Evolutionary conservation across 2,113 vertebrate genomes (phyloP).

Genomic region (Tachysurus fulvidraco): DNA sequence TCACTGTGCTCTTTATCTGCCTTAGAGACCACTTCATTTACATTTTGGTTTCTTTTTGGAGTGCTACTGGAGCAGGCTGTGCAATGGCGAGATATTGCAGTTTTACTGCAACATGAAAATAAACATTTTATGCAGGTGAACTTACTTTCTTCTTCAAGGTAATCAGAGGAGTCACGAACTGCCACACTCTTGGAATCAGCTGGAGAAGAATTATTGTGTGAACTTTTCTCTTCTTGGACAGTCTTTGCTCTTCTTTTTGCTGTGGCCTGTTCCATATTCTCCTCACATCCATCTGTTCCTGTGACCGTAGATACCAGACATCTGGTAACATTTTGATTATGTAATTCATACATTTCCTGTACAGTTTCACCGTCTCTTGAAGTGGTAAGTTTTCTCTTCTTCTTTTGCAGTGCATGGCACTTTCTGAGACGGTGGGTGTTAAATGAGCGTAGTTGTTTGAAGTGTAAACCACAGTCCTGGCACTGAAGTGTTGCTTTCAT

Average conservation of each 20-base stretch:
- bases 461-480: slow-evolving; percentile 77
- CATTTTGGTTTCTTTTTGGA: neutral
- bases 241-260: neutral
- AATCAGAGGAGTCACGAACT: slow-evolving; percentile 22
- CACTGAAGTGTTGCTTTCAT: slow-evolving; percentile 74
- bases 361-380: neutral
- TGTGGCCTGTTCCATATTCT: neutral
- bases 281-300: slow-evolving; percentile 11
- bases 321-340: neutral
- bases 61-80: slow-evolving; percentile 58
- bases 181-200: neutral
- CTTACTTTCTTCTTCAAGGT: slow-evolving; percentile 64
- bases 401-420: slow-evolving; percentile 74
- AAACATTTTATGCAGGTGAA: slow-evolving; percentile 80
- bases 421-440: slow-evolving; percentile 83
- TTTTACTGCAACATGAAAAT: slow-evolving; percentile 79
- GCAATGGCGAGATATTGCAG: slow-evolving; percentile 79
- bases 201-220: neutral
- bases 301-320: neutral
- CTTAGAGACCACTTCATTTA: neutral
- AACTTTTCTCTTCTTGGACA: neutral
- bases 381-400: slow-evolving; percentile 60
- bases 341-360: slow-evolving; percentile 1
- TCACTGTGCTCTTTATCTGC: slow-evolving; percentile 5
- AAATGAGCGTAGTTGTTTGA: slow-evolving; percentile 87